Evolutionary conservation across 2,888 invertebrate genomes (phyloP).

Genomic region (Eristalinus aeneus): DNA sequence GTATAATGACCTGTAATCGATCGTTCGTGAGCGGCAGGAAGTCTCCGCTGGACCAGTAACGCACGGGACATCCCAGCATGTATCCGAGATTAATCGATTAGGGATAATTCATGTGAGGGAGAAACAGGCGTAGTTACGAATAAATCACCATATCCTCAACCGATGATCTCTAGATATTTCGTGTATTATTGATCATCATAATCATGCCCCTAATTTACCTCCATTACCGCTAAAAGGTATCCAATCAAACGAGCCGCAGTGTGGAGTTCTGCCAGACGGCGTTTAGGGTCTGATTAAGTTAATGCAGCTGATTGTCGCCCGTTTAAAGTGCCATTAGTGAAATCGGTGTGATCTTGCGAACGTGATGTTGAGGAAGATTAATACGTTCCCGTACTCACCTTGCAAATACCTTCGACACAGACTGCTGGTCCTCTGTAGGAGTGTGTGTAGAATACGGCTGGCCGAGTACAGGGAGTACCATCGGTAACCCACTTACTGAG

Average conservation of each 20-base stretch:
- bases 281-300: conserved; percentile 34
- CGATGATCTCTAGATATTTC: conserved; percentile 42
- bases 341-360: conserved; percentile 65
- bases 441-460: conserved; percentile 81
- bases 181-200: conserved; percentile 11
- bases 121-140: not conserved
- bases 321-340: conserved; percentile 66
- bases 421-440: conserved; percentile 84
- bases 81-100: not conserved
- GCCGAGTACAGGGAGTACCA: conserved; percentile 88
- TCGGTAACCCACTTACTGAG: conserved; percentile 89
- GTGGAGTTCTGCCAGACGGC: conserved; percentile 8
- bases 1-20: conserved; percentile 59
- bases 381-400: conserved; percentile 83
- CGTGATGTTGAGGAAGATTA: conserved; percentile 25
- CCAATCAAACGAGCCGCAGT: conserved; percentile 41
- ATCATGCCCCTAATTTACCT: conserved; percentile 30
- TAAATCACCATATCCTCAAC: conserved; percentile 22
- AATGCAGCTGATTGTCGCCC: conserved; percentile 61
- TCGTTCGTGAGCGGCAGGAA: conserved; percentile 46
- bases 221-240: conserved; percentile 37
- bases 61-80: not conserved
- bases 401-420: conserved; percentile 90
- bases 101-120: not conserved
- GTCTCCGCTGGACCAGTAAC: not conserved